A percentile compares a stretch with the other conserved stretches of the same genome.
Conservation (phyloP, 2,888 invertebrate species). For the Macrophya alboannulata region DNA sequence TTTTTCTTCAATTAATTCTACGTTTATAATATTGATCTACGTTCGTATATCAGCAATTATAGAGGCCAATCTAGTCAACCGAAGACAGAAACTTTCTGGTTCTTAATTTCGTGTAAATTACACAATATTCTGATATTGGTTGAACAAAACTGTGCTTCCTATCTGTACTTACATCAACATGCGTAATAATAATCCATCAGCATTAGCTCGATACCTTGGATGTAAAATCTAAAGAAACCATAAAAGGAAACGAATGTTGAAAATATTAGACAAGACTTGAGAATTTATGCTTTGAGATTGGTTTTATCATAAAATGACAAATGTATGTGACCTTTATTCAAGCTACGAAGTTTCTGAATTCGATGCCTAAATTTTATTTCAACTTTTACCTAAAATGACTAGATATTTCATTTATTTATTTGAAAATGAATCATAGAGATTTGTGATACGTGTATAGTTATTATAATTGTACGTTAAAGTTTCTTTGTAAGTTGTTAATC, state of each 20-base stretch:
- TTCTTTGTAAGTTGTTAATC: slow-evolving; percentile 11
- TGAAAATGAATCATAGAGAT: neutral
- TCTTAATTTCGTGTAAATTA: neutral
- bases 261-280: neutral
- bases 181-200: neutral
- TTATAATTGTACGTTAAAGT: neutral
- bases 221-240: neutral
- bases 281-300: neutral
- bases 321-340: neutral
- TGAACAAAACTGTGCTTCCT: slow-evolving; percentile 46
- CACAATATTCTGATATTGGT: slow-evolving; percentile 3
- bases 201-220: neutral
- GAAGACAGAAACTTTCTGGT: neutral
- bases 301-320: neutral
- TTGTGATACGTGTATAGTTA: neutral
- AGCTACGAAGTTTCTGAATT: neutral
- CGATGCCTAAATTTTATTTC: neutral
- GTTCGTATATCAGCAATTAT: neutral
- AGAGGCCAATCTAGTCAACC: neutral
- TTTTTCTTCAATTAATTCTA: neutral
- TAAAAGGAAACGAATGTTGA: neutral
- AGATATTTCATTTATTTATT: neutral
- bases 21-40: neutral
- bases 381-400: neutral
- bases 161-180: slow-evolving; percentile 22